Percentiles rank a stretch among this genome's conserved stretches.
phyloP scores from a whole-genome alignment of 2,797 vertebrate genomes.

The Lutjanus campechanus region DNA sequence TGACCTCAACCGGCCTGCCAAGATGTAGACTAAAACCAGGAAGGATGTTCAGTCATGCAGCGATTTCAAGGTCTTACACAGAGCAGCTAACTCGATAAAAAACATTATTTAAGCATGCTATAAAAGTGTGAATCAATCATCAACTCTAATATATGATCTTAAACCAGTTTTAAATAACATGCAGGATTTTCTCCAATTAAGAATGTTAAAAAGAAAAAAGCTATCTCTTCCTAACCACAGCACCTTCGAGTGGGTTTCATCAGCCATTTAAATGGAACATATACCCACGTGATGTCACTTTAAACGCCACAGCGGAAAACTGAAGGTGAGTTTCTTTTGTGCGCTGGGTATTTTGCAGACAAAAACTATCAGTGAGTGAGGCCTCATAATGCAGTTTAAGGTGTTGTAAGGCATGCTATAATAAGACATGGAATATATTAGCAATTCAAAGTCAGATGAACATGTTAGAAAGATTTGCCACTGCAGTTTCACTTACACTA shows the following conservation, averaged over 20 bases:
- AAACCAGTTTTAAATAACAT: neutral
- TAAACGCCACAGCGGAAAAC: constrained; percentile 2
- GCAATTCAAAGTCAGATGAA: too few relatives aligned
- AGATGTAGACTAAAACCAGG: neutral
- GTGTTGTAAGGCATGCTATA: too few relatives aligned
- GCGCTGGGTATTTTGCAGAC: neutral
- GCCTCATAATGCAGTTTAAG: neutral
- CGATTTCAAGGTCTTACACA: constrained; percentile 7
- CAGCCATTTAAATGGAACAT: neutral
- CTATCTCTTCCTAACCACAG: neutral
- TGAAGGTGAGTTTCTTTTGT: neutral
- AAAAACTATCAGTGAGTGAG: neutral
- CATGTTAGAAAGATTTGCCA: too few relatives aligned
- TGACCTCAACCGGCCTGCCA: constrained; percentile 18
- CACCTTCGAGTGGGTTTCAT: neutral
- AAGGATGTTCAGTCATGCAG: neutral
- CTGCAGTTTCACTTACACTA: too few relatives aligned
- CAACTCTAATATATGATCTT: neutral
- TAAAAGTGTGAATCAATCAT: neutral
- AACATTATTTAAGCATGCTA: neutral
- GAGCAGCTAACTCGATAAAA: neutral
- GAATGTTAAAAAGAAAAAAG: neutral
- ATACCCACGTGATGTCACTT: neutral
- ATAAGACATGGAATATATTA: neutral
- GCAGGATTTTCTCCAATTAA: neutral